Percentiles rank a stretch among this genome's conserved stretches.
Conservation (phyloP, 2,888 invertebrate species). For the Azorinus chamasolen region DNA sequence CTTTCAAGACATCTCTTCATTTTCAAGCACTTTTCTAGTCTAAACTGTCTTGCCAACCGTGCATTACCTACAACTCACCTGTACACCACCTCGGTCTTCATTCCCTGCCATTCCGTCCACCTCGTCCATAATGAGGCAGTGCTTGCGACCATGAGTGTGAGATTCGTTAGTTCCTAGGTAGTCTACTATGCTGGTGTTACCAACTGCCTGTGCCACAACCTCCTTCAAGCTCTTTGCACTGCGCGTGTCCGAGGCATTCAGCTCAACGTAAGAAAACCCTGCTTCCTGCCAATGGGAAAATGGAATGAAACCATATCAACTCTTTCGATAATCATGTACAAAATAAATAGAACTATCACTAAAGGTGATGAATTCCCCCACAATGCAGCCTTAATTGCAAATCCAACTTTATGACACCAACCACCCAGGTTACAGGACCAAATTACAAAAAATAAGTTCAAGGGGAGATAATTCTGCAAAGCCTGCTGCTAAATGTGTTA, state of each 20-base stretch:
- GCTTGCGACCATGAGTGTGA: constrained; percentile 88
- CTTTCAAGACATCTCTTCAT: no score
- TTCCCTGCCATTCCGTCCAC: constrained; percentile 99
- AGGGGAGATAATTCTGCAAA: no score
- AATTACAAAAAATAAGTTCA: no score
- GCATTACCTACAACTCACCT: constrained; percentile 77
- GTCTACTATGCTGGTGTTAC: constrained; percentile 88
- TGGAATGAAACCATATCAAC: neutral
- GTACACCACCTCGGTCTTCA: constrained; percentile 98
- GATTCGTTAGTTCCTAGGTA: constrained; percentile 72
- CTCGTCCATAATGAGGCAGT: constrained; percentile 99
- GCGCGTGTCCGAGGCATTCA: constrained; percentile 99
- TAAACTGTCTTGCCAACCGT: no score
- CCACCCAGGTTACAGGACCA: no score
- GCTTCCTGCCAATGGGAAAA: constrained; percentile 88
- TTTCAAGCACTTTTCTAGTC: no score
- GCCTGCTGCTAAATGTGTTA: no score
- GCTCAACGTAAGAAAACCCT: constrained; percentile 96
- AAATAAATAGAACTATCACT: no score
- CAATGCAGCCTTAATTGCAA: no score
- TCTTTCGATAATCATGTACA: no score
- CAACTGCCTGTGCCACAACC: constrained; percentile 93
- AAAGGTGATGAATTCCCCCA: no score
- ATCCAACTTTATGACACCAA: no score
- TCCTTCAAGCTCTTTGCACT: constrained; percentile 95